phyloP scores from a whole-genome alignment of 2,113 vertebrate genomes.

The Vulpes lagopus region DNA sequence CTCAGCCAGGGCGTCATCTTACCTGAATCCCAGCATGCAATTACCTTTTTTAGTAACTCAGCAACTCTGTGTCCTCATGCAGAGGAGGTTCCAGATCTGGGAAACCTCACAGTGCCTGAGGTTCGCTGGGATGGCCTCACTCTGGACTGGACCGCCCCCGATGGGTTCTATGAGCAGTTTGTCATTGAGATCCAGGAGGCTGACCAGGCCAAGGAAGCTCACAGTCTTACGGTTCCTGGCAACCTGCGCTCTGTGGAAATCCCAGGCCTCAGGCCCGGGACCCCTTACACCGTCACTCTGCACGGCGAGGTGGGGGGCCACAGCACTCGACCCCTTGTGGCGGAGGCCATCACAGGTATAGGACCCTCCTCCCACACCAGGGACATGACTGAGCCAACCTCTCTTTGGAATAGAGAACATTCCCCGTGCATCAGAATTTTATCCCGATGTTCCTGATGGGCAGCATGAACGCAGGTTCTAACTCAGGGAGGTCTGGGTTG shows the following conservation, averaged over 20 bases:
- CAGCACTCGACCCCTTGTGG: slow-evolving; percentile 84
- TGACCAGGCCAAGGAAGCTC: slow-evolving; percentile 82
- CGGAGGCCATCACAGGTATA: slow-evolving; percentile 86
- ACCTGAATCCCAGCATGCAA: not conserved
- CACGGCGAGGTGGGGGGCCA: slow-evolving; percentile 88
- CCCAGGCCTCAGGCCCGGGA: slow-evolving; percentile 89
- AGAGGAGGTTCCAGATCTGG: slow-evolving; percentile 93
- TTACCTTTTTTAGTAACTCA: slow-evolving; percentile 79
- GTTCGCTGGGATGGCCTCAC: slow-evolving; percentile 93
- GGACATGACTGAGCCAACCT: not conserved
- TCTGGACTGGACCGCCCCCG: slow-evolving; percentile 92
- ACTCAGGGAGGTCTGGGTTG: not conserved
- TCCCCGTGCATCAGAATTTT: not conserved
- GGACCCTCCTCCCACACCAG: not conserved
- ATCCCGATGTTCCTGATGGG: not conserved
- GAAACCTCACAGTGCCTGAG: slow-evolving; percentile 88
- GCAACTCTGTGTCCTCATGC: slow-evolving; percentile 87
- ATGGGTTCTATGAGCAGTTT: slow-evolving; percentile 91
- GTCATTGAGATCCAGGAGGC: slow-evolving; percentile 91
- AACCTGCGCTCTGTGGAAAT: slow-evolving; percentile 85
- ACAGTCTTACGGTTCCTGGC: slow-evolving; percentile 88
- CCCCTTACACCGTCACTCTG: slow-evolving; percentile 90
- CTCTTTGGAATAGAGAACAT: not conserved
- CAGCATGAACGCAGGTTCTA: not conserved
- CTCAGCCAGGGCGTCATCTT: not conserved